phyloP scores from a whole-genome alignment of 2,888 invertebrate species.

The Tachina grossa region DNA sequence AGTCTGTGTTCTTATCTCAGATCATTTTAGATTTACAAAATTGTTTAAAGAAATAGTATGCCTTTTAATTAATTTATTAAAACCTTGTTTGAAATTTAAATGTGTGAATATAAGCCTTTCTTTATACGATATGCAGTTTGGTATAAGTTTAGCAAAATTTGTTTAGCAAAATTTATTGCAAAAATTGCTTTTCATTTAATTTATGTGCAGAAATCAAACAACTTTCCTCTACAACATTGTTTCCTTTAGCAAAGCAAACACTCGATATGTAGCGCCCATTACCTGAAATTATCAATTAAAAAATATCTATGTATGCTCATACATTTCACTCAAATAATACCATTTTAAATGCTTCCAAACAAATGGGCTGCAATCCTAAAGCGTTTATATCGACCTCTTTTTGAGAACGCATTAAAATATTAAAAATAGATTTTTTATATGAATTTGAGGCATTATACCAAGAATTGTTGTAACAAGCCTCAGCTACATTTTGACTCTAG shows the following conservation, averaged over 20 bases:
- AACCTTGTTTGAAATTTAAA: neutral
- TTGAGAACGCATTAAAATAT: constrained; percentile 76
- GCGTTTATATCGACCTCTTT: constrained; percentile 74
- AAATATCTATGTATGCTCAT: neutral
- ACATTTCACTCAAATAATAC: constrained; percentile 62
- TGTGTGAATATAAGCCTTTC: neutral
- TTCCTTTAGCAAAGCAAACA: constrained; percentile 74
- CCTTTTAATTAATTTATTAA: constrained; percentile 11
- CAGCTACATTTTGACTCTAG: constrained; percentile 75
- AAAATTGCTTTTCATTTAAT: neutral
- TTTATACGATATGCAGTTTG: neutral
- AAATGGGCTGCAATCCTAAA: constrained; percentile 75
- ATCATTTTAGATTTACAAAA: constrained; percentile 5
- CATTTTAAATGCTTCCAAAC: constrained; percentile 75
- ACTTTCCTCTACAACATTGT: constrained; percentile 64
- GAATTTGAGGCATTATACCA: constrained; percentile 75
- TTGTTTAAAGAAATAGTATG: neutral
- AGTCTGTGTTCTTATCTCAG: constrained; percentile 36
- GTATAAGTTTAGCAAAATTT: neutral
- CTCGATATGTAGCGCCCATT: constrained; percentile 74
- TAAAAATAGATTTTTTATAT: constrained; percentile 75
- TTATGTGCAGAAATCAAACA: neutral
- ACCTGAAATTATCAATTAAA: constrained; percentile 69
- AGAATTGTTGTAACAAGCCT: constrained; percentile 74
- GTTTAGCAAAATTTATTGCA: neutral